Percentiles rank a stretch among this genome's conserved stretches.
Evolutionary conservation across 2,113 vertebrate genomes (phyloP).

Genomic region (Periophthalmus modestus): DNA sequence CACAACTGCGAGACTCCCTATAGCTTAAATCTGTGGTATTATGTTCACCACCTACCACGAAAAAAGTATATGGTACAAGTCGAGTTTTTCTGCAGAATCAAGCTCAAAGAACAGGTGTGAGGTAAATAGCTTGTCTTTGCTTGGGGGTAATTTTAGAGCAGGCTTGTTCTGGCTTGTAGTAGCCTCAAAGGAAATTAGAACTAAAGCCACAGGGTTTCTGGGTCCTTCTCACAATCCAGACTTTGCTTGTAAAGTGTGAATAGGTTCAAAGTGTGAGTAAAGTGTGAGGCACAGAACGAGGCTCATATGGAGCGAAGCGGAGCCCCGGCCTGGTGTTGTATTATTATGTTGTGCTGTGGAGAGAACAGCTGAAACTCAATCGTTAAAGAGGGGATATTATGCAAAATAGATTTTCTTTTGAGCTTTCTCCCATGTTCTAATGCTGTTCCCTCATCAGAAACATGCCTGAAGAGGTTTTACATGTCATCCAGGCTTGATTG

Average conservation of each 20-base stretch:
- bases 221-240: not conserved
- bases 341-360: not conserved
- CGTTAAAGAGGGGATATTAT: not conserved
- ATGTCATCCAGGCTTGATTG: too few species aligned
- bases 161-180: slow-evolving; percentile 4
- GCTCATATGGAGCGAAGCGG: not conserved
- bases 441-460: too few species aligned
- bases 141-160: not conserved
- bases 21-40: not conserved
- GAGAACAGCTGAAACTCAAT: not conserved
- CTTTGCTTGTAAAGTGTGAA: too few species aligned
- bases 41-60: not conserved
- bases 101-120: not conserved
- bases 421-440: too few species aligned
- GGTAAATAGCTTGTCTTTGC: not conserved
- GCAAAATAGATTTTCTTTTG: too few species aligned
- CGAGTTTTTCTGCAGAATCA: not conserved
- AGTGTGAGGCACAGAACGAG: not conserved
- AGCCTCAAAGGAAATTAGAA: slow-evolving; percentile 6
- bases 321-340: too few species aligned
- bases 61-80: slow-evolving; percentile 1
- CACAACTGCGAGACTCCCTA: not conserved
- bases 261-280: not conserved
- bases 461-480: too few species aligned
- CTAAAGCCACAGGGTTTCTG: slow-evolving; percentile 5